Evolutionary conservation across 2,113 vertebrate genomes (phyloP).

Genomic region (Gopherus flavomarginatus): DNA sequence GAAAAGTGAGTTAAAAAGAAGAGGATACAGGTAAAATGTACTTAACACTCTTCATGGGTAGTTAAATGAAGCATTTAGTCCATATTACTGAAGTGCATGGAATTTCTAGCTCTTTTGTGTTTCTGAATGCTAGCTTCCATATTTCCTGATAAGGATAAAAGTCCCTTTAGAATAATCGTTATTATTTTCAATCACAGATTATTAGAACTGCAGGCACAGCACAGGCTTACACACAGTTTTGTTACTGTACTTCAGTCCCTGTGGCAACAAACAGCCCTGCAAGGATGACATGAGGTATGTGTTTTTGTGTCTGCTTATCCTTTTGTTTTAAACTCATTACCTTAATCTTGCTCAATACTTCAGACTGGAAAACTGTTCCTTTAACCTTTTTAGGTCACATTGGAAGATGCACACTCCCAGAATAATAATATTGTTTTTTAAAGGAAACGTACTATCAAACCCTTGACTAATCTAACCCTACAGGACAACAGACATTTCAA

Average conservation of each 20-base stretch:
- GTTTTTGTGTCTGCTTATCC: neutral
- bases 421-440: neutral
- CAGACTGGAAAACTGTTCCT: neutral
- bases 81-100: neutral
- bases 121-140: neutral
- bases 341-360: neutral
- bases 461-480: neutral
- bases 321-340: neutral
- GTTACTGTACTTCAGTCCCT: neutral
- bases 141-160: neutral
- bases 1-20: neutral
- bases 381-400: neutral
- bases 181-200: constrained; percentile 9
- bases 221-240: neutral
- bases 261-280: neutral
- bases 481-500: neutral
- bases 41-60: neutral
- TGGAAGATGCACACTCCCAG: neutral
- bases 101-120: neutral
- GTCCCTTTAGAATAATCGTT: neutral
- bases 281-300: neutral
- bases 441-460: neutral
- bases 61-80: neutral
- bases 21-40: neutral
- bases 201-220: neutral